These are phyloP conservation scores for Drosophila hamatofila DNA, from an alignment of 2,888 invertebrate genomes.

Conservation along the genomic window DNA sequence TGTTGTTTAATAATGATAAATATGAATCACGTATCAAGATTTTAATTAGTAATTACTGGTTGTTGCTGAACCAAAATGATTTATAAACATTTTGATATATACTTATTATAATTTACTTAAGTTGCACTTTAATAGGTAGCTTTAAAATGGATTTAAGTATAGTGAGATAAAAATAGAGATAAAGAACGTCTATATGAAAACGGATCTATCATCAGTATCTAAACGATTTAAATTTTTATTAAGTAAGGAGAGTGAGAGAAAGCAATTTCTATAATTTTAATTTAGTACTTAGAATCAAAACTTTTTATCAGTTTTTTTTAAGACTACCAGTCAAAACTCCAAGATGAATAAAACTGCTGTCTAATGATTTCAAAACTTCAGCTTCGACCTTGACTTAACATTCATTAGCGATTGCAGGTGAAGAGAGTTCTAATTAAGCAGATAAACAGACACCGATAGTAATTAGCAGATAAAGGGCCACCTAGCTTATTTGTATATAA, in stretches of 20 bases:
- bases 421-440: conserved; percentile 29
- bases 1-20: conserved; percentile 1
- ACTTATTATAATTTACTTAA: neutral
- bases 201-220: too few relatives aligned
- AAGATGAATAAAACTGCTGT: neutral
- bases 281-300: neutral
- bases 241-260: too few relatives aligned
- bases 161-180: neutral
- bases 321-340: neutral
- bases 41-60: neutral
- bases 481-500: neutral
- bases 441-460: conserved; percentile 16
- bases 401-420: conserved; percentile 27
- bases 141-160: neutral
- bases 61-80: neutral
- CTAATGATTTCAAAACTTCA: conserved; percentile 1
- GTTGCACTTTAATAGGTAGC: neutral
- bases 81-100: neutral
- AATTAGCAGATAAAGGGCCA: conserved; percentile 25
- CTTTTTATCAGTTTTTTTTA: neutral
- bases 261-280: neutral
- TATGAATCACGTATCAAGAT: conserved; percentile 1
- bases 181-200: too few relatives aligned
- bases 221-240: too few relatives aligned
- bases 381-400: conserved; percentile 21